These are phyloP conservation scores for Aradophagus sp. DNA, from an alignment of 1,140 invertebrate genomes.

Conservation along the genomic window DNA sequence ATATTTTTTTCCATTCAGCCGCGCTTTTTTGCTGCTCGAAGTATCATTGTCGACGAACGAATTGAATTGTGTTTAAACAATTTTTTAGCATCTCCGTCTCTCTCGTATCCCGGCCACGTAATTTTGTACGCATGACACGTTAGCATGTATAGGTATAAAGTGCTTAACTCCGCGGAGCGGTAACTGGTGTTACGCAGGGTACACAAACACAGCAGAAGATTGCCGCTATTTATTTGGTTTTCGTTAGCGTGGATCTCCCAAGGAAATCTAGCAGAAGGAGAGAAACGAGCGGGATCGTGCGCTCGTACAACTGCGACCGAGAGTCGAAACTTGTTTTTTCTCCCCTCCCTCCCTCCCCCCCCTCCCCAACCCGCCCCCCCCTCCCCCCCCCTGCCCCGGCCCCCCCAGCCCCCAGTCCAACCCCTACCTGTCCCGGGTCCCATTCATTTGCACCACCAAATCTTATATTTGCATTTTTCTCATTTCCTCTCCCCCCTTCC, in stretches of 20 bases:
- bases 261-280: conserved; percentile 53
- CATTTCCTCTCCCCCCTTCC: no score
- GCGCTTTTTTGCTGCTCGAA: no score
- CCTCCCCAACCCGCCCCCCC: neutral
- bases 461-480: no score
- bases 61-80: no score
- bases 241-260: conserved; percentile 54
- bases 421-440: no score
- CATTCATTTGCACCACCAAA: no score
- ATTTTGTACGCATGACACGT: no score
- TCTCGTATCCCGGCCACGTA: no score
- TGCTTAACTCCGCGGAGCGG: conserved; percentile 27
- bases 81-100: no score
- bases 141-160: conserved; percentile 18
- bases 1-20: no score
- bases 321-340: conserved; percentile 41
- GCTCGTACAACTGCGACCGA: conserved; percentile 27
- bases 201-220: conserved; percentile 49
- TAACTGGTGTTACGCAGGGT: conserved; percentile 49
- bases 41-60: no score
- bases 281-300: conserved; percentile 15
- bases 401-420: no score
- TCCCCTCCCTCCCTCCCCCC: conserved; percentile 14
- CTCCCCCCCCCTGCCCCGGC: neutral
- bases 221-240: conserved; percentile 56